phyloP scores from a whole-genome alignment of 1,140 invertebrate genomes.

The Drosophila eugracilis region DNA sequence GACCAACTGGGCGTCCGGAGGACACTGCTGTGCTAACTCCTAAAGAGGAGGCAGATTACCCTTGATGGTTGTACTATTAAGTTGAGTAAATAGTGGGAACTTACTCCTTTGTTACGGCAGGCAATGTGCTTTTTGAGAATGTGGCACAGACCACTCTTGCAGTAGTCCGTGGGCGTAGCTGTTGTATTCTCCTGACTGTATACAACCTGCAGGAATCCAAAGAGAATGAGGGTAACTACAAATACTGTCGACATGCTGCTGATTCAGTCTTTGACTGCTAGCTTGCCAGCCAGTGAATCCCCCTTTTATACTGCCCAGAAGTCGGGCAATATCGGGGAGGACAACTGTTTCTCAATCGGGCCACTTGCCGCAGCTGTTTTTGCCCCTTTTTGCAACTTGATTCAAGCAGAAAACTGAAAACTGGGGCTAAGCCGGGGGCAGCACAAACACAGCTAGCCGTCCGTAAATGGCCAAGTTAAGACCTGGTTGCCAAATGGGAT shows the following conservation, averaged over 20 bases:
- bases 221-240: conserved; percentile 7
- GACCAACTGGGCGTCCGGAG: conserved; percentile 23
- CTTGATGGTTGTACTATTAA: background rate
- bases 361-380: conserved; percentile 52
- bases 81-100: conserved; percentile 5
- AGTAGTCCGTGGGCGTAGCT: conserved; percentile 35
- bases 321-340: conserved; percentile 10
- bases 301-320: conserved; percentile 50
- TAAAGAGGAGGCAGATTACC: background rate
- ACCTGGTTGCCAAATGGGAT: conserved; percentile 52
- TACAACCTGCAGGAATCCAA: conserved; percentile 5
- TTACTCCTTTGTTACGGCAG: conserved; percentile 60
- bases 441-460: conserved; percentile 36
- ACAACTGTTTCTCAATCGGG: conserved; percentile 65
- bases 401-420: conserved; percentile 23
- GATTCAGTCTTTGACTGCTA: conserved; percentile 24
- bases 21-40: conserved; percentile 35
- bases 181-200: conserved; percentile 11
- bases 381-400: conserved; percentile 32
- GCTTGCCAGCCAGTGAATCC: conserved; percentile 24
- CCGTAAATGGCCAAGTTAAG: conserved; percentile 12
- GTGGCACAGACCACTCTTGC: conserved; percentile 41
- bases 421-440: conserved; percentile 32
- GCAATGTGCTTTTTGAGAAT: conserved; percentile 53
- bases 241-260: conserved; percentile 11